These are phyloP conservation scores for Hycleus cichorii DNA, from an alignment of 1,140 invertebrate genomes.

Conservation along the genomic window DNA sequence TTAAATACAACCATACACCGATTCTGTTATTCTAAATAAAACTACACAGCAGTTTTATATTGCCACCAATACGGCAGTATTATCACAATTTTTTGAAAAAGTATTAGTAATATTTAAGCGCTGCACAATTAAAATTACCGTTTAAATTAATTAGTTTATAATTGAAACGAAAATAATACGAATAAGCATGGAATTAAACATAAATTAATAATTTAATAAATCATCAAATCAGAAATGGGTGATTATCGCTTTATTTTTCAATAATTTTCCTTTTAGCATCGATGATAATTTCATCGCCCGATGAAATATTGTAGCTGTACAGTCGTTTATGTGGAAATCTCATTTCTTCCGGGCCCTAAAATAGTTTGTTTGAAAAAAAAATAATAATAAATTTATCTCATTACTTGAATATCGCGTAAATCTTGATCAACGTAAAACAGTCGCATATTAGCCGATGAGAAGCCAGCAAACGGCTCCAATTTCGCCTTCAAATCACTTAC, in stretches of 20 bases:
- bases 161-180: neutral
- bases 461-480: conserved; percentile 69
- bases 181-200: neutral
- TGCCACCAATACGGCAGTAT: neutral
- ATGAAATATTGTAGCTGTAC: conserved; percentile 84
- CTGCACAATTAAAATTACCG: neutral
- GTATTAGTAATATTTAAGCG: neutral
- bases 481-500: conserved; percentile 72
- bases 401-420: conserved; percentile 49
- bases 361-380: conserved; percentile 17
- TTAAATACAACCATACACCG: conserved; percentile 4
- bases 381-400: neutral
- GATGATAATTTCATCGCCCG: conserved; percentile 86
- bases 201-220: neutral
- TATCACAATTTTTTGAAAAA: neutral
- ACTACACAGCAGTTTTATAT: conserved; percentile 13
- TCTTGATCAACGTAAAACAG: conserved; percentile 80
- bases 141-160: neutral
- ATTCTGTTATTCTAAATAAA: neutral
- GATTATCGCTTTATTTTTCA: conserved; percentile 5
- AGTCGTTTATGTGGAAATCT: conserved; percentile 77
- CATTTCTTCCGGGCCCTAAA: conserved; percentile 79
- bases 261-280: conserved; percentile 54
- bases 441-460: conserved; percentile 74
- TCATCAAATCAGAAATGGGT: neutral